Base-by-base conservation (phyloP, 1,140 invertebrate genomes). In the Scaptomyza hsui region DNA sequence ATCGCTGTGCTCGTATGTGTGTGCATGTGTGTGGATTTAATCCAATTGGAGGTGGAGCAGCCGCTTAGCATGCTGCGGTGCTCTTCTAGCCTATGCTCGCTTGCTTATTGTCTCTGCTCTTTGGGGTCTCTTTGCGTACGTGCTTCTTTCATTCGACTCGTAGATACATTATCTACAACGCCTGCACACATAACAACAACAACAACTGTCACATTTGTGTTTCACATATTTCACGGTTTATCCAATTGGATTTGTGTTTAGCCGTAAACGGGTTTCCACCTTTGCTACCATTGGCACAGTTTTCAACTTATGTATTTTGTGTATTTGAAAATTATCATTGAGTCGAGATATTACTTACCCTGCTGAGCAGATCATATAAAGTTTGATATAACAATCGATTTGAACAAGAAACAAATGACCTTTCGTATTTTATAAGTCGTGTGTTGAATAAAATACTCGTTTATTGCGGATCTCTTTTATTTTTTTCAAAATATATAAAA, bases 21-120 rank as follows among this genome's bases (percentile, higher is more conserved):
- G 41, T 39, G 44, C 63, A 41, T 49, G 42, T 57, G 21, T 51
- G 56, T 62, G 57, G 42, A 47, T 57, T 82, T 88, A 88, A 88
- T 88, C 83, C 82, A 88, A 88, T 88, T 82, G 82, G 82, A 78
- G 74, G 75, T 78, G 78, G 78, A 88, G 82, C 71, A 67, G 70
- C 21, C 56, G 48, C 55, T 42, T 73, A 67, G 55, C 52, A 47
- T 83, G 59, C 57, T 72, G 79, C 67, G 42, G 67, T 75, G 47
- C 71, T 82, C 67, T 70, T 86, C 83, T 64, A 55, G 72, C 81
- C 37, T 41, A 64, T 45, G 60, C 47, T 21, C 24, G 48, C 47
- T 21, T 19, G 48, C 55, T 15, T 24, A 26, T 56, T 47, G 44
- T 12, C 47, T 37, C 16, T 47, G 51, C 15, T 42, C 2, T 29